phyloP scores from a whole-genome alignment of 1,140 invertebrate species.

The Tetranychus cinnabarinus region DNA sequence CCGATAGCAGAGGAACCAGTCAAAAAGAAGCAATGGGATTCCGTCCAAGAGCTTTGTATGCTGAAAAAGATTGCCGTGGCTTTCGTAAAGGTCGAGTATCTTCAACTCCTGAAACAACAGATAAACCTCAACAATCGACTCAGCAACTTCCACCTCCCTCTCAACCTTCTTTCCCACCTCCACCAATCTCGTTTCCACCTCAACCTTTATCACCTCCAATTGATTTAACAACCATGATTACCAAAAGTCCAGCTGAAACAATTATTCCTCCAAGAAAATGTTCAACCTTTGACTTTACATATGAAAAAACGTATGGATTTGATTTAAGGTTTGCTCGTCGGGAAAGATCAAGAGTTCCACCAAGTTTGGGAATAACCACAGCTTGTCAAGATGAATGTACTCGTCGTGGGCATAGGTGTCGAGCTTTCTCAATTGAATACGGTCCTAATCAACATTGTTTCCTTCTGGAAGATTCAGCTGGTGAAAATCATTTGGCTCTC shows the following conservation, averaged over 20 bases:
- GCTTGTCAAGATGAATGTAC: conserved; percentile 25
- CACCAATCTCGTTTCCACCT: conserved; percentile 1
- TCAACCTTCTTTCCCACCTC: neutral
- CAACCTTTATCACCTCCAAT: neutral
- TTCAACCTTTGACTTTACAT: conserved; percentile 16
- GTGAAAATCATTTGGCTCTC: conserved; percentile 18
- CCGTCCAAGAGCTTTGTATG: conserved; percentile 20
- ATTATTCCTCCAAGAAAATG: conserved; percentile 3
- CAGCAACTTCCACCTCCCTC: neutral
- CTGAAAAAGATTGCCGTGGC: conserved; percentile 20
- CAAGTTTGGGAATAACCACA: conserved; percentile 19
- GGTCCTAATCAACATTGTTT: conserved; percentile 21
- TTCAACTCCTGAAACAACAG: neutral
- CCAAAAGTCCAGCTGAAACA: neutral
- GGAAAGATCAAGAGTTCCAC: conserved; percentile 18
- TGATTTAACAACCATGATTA: neutral
- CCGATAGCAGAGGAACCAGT: conserved; percentile 20
- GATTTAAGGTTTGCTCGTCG: conserved; percentile 15
- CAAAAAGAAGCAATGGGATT: conserved; percentile 21
- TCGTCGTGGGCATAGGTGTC: conserved; percentile 20
- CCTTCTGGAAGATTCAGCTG: conserved; percentile 21
- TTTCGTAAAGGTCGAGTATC: neutral
- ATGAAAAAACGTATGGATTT: conserved; percentile 24
- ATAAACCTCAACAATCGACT: neutral
- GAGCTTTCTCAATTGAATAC: conserved; percentile 23